Conservation (phyloP, 2,888 invertebrate species). For the Diplolepis rosae region DNA sequence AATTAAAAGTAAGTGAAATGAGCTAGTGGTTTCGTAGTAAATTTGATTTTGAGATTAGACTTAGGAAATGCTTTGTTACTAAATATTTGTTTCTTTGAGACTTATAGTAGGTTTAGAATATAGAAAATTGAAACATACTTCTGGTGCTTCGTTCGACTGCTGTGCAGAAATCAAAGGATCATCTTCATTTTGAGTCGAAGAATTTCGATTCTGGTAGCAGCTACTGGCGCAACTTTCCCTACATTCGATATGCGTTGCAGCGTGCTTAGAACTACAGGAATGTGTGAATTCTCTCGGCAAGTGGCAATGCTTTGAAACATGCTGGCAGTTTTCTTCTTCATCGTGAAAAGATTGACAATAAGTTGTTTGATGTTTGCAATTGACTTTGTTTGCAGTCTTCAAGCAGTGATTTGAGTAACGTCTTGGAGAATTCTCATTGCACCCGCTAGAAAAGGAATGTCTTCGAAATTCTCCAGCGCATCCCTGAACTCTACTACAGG, state of each 20-base stretch:
- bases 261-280: constrained; percentile 44
- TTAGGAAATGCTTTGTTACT: too few relatives aligned
- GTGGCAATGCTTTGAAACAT: constrained; percentile 48
- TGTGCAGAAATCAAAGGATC: constrained; percentile 52
- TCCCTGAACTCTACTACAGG: constrained; percentile 15
- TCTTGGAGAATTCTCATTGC: not conserved
- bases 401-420: not conserved
- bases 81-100: constrained; percentile 4
- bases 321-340: constrained; percentile 42
- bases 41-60: too few relatives aligned
- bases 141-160: constrained; percentile 51
- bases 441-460: constrained; percentile 33
- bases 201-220: constrained; percentile 39
- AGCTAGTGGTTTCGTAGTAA: too few relatives aligned
- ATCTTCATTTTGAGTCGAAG: constrained; percentile 51
- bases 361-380: not conserved
- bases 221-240: constrained; percentile 35
- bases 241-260: constrained; percentile 27
- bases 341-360: constrained; percentile 30
- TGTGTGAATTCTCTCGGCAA: constrained; percentile 44
- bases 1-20: too few relatives aligned
- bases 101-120: not conserved
- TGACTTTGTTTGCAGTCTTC: not conserved
- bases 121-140: constrained; percentile 50
- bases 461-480: constrained; percentile 15